phyloP scores from a whole-genome alignment of 2,113 vertebrate genomes.

The Prietella phreatophila region DNA sequence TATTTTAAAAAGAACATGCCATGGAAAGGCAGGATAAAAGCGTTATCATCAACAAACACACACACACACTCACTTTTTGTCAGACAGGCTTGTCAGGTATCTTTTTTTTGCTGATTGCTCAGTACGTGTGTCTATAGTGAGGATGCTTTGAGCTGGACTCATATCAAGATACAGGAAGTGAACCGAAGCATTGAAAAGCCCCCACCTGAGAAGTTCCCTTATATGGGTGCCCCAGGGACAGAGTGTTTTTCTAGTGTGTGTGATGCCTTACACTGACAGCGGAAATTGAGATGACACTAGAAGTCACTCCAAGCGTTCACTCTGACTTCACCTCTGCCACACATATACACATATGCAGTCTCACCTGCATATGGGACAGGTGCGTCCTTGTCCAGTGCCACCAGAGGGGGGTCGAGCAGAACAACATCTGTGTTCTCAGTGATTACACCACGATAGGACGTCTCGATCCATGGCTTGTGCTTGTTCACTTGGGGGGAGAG shows the following conservation, averaged over 20 bases:
- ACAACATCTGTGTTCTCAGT: conserved; percentile 93
- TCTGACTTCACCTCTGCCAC: not conserved
- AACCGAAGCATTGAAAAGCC: not conserved
- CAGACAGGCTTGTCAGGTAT: not conserved
- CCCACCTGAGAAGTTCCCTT: not conserved
- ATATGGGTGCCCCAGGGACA: not conserved
- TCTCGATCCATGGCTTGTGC: conserved; percentile 98
- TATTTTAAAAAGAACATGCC: not conserved
- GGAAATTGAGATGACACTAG: conserved; percentile 27
- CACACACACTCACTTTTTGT: not conserved
- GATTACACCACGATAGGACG: conserved; percentile 92
- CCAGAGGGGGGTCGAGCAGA: conserved; percentile 91
- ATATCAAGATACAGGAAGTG: conserved; percentile 4
- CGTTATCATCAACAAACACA: not conserved
- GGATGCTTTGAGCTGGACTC: not conserved
- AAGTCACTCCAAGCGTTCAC: not conserved
- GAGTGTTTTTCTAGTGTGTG: not conserved
- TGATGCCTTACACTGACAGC: conserved; percentile 24
- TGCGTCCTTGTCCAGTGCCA: conserved; percentile 95
- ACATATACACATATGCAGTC: not conserved
- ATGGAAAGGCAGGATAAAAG: not conserved
- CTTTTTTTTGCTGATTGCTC: not conserved
- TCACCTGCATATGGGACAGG: conserved; percentile 93
- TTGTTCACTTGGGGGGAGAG: conserved; percentile 85
- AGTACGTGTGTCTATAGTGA: not conserved